Evolutionary conservation across 2,797 vertebrate species (phyloP).

Genomic region (Xiphophorus birchmanni): DNA sequence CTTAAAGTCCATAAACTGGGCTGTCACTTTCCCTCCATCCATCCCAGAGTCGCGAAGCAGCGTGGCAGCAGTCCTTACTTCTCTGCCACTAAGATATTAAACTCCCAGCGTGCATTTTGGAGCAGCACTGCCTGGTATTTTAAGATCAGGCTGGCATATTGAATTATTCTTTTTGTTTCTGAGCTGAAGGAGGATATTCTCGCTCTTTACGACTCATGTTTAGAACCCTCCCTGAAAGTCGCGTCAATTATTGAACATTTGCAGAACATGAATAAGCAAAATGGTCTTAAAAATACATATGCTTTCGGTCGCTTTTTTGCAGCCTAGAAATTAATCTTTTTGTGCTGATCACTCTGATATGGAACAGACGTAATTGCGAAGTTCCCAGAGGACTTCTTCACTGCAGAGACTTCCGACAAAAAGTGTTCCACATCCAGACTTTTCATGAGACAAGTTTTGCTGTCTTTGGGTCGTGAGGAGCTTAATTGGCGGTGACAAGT

Average conservation of each 20-base stretch:
- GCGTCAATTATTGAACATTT: conserved; percentile 66
- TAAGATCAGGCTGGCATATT: conserved; percentile 37
- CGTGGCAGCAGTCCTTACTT: conserved; percentile 24
- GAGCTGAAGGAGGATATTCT: conserved; percentile 36
- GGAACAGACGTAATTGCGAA: conserved; percentile 39
- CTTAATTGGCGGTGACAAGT: conserved; percentile 60
- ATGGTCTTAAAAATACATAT: conserved; percentile 64
- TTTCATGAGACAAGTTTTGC: conserved; percentile 20
- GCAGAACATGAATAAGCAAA: conserved; percentile 65
- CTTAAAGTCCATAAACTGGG: background rate
- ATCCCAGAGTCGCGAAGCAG: background rate
- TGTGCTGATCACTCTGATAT: conserved; percentile 42
- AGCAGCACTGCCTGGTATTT: conserved; percentile 32
- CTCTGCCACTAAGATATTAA: conserved; percentile 40
- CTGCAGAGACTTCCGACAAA: conserved; percentile 28
- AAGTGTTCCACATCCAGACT: conserved; percentile 24
- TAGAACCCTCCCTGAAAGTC: conserved; percentile 40
- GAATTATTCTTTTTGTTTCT: conserved; percentile 68
- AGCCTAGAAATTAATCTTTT: conserved; percentile 22
- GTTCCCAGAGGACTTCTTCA: conserved; percentile 39
- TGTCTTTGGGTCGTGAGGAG: conserved; percentile 42
- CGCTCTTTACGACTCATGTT: conserved; percentile 44
- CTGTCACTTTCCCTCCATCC: conserved; percentile 15
- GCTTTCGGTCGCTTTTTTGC: conserved; percentile 36
- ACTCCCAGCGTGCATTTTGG: conserved; percentile 48